Evolutionary conservation across 2,113 vertebrate genomes (phyloP), one percentile per base, ranked within the genome.

Genomic region (Callospermophilus lateralis): DNA sequence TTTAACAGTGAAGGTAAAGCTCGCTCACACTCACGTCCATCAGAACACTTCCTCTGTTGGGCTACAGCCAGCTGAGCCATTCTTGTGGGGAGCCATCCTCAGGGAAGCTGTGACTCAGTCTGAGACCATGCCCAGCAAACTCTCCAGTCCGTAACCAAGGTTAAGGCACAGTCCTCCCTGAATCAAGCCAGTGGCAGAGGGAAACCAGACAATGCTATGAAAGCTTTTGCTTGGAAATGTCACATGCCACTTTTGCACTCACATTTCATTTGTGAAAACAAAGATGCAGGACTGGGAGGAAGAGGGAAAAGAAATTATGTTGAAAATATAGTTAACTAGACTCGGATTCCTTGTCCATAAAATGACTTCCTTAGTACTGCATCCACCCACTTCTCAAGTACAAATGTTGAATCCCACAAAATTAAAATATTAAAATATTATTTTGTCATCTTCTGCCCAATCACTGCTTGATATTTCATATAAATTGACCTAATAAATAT

Each of bases 361-460:
- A 73, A 90, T 68, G 48, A 74, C 45, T 65, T 65, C 32, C 34
- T 88, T 37, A 26, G 90, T 32, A 3, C 20, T 17, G 34, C 34
- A 13, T 11, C 74, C 24, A 58, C 1, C 6, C 16, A 39, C 9
- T 24, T 74, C 26, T 87, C 34, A 68, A 53, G 63, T 30, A 63
- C 11, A 91, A 86, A 79, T 1, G 0, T 70, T 51, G 30, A 91
- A 1, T 12, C 22, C 74, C 91, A 70, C 1, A 93, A 92, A 89
- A 63, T 39, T 30, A 91, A 80, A 94, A 55, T 37, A 39, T 48
- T 7, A 89, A 80, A 94, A 55, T 42, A 39, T 48, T 7, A 80
- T 53, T 84, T 89, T 97, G 28, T 73, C 37, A 58, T 85, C 17
- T 95, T 79, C 61, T 89, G 17, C 10, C 37, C 32, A 88, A 58